Evolutionary conservation across 2,797 vertebrate genomes (phyloP).

Genomic region (Nothura maculosa): DNA sequence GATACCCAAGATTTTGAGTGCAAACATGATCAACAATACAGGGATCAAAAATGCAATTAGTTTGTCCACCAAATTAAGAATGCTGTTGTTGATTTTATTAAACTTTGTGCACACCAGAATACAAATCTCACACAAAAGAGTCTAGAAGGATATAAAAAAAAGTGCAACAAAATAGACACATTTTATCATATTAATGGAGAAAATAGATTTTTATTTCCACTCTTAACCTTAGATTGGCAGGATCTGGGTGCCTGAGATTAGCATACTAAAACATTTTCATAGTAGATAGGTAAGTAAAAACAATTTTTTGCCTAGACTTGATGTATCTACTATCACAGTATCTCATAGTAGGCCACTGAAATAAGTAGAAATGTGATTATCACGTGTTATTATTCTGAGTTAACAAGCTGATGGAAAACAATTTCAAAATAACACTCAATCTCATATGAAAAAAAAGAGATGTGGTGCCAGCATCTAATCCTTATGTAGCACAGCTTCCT

Average conservation of each 20-base stretch:
- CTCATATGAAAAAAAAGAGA: background rate
- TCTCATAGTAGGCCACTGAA: background rate
- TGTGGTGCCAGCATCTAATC: background rate
- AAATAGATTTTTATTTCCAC: background rate
- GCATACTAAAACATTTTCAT: background rate
- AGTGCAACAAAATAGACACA: background rate
- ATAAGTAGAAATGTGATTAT: background rate
- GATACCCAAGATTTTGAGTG: accelerated
- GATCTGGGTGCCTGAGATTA: background rate
- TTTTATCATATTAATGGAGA: background rate
- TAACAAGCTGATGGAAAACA: background rate
- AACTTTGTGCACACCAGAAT: background rate
- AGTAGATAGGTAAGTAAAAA: background rate
- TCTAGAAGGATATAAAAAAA: background rate
- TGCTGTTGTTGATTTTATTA: background rate
- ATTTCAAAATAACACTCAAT: background rate
- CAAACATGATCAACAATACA: background rate
- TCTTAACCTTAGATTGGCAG: accelerated
- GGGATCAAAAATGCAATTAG: background rate
- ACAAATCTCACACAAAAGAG: background rate
- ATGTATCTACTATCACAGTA: background rate
- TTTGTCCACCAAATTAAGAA: background rate
- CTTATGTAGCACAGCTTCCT: background rate
- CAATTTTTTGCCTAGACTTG: background rate
- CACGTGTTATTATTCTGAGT: background rate